Percentiles rank a stretch among this genome's conserved stretches.
These are phyloP conservation scores for Pseudeuparius sepicola DNA, from an alignment of 2,888 invertebrate species.

Conservation along the genomic window DNA sequence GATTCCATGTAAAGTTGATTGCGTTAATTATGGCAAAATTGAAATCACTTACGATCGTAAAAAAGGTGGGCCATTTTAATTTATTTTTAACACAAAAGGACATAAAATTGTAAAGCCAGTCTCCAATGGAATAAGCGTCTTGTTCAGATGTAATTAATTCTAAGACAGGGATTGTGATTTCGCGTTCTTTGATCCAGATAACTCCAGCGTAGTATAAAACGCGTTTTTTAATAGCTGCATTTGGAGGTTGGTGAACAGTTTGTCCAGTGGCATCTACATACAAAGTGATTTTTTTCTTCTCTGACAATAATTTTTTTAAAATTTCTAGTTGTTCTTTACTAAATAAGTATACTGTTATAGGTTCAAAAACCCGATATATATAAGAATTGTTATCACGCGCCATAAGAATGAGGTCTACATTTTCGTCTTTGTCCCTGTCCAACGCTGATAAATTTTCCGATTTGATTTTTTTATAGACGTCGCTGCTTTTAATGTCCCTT, in stretches of 20 bases:
- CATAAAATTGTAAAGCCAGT: constrained; percentile 3
- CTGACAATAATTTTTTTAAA: too few species aligned
- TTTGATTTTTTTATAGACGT: neutral
- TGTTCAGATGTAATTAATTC: constrained; percentile 3
- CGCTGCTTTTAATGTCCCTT: constrained; percentile 1
- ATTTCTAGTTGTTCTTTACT: constrained; percentile 4
- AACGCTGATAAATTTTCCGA: neutral
- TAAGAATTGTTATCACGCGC: constrained; percentile 5
- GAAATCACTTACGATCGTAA: constrained; percentile 7
- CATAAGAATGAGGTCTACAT: constrained; percentile 3
- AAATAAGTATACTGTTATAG: constrained; percentile 1
- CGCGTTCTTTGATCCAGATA: constrained; percentile 1
- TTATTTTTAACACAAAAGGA: constrained; percentile 1
- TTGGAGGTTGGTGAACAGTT: constrained; percentile 5
- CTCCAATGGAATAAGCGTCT: constrained; percentile 6
- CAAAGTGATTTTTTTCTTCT: constrained; percentile 1
- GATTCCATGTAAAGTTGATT: constrained; percentile 4
- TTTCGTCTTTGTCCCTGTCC: constrained; percentile 1
- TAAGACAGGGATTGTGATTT: constrained; percentile 1
- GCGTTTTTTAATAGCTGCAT: neutral
- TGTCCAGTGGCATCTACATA: constrained; percentile 9
- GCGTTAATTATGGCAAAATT: constrained; percentile 9
- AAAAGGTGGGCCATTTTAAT: constrained; percentile 6
- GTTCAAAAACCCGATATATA: constrained; percentile 6
- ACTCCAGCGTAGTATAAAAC: constrained; percentile 10